Evolutionary conservation across 2,113 vertebrate genomes (phyloP).

Genomic region (Rhinopomastus cyanomelas): DNA sequence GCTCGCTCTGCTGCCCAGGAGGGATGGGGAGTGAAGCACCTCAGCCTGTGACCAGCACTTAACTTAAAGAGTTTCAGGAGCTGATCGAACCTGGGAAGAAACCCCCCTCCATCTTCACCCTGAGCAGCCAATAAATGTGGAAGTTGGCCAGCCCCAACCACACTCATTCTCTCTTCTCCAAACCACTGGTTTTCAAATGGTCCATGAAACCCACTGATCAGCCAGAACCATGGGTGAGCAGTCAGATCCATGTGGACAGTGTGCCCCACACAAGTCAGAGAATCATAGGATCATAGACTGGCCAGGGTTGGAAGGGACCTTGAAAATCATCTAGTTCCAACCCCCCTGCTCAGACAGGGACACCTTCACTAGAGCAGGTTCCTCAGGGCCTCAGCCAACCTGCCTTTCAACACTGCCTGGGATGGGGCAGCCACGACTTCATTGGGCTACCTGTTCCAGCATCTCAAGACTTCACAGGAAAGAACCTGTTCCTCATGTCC

Average conservation of each 20-base stretch:
- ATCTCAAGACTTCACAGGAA: too few relatives aligned
- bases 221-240: background rate
- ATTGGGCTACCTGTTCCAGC: too few relatives aligned
- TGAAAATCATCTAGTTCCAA: too few relatives aligned
- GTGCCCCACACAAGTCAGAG: background rate
- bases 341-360: too few relatives aligned
- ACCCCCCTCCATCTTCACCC: background rate
- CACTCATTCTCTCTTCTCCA: background rate
- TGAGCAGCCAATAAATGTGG: background rate
- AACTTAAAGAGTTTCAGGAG: background rate
- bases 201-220: background rate
- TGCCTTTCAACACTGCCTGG: too few relatives aligned
- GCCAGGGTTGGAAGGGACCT: too few relatives aligned
- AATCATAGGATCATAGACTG: too few relatives aligned
- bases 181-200: background rate
- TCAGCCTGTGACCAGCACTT: fast-evolving
- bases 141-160: background rate
- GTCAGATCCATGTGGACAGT: background rate
- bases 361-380: too few relatives aligned
- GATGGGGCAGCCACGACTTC: too few relatives aligned
- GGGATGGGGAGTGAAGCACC: background rate
- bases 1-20: fast-evolving
- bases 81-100: background rate
- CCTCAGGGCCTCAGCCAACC: too few relatives aligned
- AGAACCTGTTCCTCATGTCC: too few relatives aligned